phyloP scores from a whole-genome alignment of 2,113 vertebrate species.

The Perccottus glenii region DNA sequence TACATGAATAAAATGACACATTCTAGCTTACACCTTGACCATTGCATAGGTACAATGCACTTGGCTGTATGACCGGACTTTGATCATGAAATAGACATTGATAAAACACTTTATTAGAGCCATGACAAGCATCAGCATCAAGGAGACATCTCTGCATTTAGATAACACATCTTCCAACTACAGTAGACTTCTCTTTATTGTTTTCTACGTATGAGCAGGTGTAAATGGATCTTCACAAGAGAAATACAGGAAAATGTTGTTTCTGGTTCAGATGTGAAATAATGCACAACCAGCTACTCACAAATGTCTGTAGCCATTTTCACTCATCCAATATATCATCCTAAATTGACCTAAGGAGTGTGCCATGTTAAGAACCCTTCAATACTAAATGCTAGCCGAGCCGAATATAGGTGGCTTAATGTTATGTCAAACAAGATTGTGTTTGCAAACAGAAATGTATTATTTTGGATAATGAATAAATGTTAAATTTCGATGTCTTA shows the following conservation, averaged over 20 bases:
- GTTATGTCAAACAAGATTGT: not conserved
- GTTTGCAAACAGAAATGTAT: not conserved
- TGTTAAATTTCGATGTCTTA: no score
- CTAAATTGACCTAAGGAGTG: not conserved
- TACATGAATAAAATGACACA: no score
- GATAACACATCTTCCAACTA: not conserved
- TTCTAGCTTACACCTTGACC: no score
- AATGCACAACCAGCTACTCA: not conserved
- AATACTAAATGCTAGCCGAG: not conserved
- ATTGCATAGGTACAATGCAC: no score
- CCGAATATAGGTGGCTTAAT: not conserved
- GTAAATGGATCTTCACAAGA: not conserved
- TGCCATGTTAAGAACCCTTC: not conserved
- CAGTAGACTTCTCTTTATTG: not conserved
- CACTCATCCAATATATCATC: not conserved
- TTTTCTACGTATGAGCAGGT: not conserved
- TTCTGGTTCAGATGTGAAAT: not conserved
- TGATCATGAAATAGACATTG: no score
- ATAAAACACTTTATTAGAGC: not conserved
- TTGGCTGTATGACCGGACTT: no score
- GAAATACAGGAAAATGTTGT: not conserved
- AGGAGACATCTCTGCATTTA: conserved; percentile 7
- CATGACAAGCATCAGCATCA: not conserved
- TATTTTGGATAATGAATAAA: not conserved
- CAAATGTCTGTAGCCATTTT: not conserved